Base-by-base conservation (phyloP, 2,888 invertebrate genomes). In the Netelia melanura region DNA sequence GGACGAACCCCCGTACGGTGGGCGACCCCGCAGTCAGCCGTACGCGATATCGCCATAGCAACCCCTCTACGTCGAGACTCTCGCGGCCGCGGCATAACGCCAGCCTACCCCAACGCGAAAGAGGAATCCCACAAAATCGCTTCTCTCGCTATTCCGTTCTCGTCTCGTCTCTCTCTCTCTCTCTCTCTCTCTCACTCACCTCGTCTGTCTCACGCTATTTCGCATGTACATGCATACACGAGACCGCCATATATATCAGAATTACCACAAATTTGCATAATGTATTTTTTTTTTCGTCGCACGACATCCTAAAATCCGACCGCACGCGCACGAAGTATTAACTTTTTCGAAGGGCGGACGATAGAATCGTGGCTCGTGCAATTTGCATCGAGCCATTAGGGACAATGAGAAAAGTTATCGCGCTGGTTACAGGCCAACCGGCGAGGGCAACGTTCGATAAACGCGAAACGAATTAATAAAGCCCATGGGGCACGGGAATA, bases 1-100 rank as follows among this genome's bases (percentile, higher is more conserved):
- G 89, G 90, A 91, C 90, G 90, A 90, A 89, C 89, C 90, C 90
- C 89, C 82, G 88, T 88, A 88, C 89, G 87, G 78, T 87, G 81
- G 65, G 61, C 78, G 80, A 82, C 87, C 87, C 85, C 83, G 80
- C 83, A 81, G 80, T 76, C 86, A 81, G 85, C 85, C 83, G 86
- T 83, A 82, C 87, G 72, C 80, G 62, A 62, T 88, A 92, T 93
- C 89, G 91, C 89, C 92, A 93, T 93, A 92, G 93, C 93, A 93
- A 93, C 93, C 92, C 93, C 92, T 90, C 86, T 82, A 88, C 86
- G 85, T 87, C 86, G 88, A 86, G 87, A 44, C 8, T 9, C 58
- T 58, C 67, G 70, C 81, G 80, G 54, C 58, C 65, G 64, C 86
- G 81, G 70, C 79, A 80, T 78, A 68, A 58, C 74, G 52, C 72